Evolutionary conservation across 2,797 vertebrate species (phyloP), one percentile per base, ranked within the genome.

Genomic region (Darevskia nairensis): DNA sequence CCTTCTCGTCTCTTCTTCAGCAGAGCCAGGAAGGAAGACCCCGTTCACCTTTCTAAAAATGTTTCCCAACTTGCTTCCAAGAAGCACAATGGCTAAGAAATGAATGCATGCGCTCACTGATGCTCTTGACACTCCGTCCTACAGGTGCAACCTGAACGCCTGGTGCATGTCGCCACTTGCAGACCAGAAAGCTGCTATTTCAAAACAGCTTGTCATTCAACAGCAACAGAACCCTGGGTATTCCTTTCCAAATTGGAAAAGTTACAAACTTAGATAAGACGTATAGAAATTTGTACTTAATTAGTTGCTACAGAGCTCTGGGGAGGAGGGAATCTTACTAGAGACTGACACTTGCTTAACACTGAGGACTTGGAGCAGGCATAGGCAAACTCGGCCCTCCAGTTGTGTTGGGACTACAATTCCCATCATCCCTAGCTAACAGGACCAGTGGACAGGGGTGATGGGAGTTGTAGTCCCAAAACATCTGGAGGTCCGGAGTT

Each of bases 231-330:
- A 0, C 81, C 66, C 23, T 41, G 86, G 88, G 76, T 69, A 55
- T 78, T 85, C 77, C 35, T 55, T 86, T 91, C 66, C 84, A 81
- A 89, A 15, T 41, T 88, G 25, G 8, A 77, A 15, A 82, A 89
- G 35, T 68, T 75, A 50, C 35, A 76, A 6, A 17, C 59, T 83
- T 11, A 72, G 91, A 0, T 89, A n/a, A 88, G 44, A 39, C 19
- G 0, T 89, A 84, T 50, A 79, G 64, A 82, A 79, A 85, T 32
- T 77, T 84, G 32, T 27, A 81, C 41, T 2, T 90, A 84, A 72
- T 88, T 89, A 66, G 10, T 69, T 41, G 50, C 76, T 55, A 32
- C 59, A 75, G 8, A 17, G 1, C 44, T 82, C 74, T 64, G 10
- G 17, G 32, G 71, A 55, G 17, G 55, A 21, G 21, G 50, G 61